Evolutionary conservation across 1,140 invertebrate species (phyloP).

Genomic region (Ceratitis capitata): DNA sequence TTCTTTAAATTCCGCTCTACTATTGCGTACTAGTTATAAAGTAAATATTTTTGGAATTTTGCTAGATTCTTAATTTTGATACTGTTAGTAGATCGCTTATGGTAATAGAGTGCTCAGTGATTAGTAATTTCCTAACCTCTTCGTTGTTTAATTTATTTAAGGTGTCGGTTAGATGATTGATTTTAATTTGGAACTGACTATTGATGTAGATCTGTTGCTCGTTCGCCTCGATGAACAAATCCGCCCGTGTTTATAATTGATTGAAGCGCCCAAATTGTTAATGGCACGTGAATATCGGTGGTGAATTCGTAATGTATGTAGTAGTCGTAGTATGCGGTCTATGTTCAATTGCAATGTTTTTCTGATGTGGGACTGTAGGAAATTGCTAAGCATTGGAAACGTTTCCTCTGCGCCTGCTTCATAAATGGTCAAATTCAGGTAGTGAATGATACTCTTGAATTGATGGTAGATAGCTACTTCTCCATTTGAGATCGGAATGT

Average conservation of each 20-base stretch:
- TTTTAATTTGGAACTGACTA: conserved; percentile 2
- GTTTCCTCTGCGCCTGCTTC: too few species aligned
- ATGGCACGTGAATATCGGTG: too few species aligned
- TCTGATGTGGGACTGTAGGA: neutral
- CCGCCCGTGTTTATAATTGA: neutral
- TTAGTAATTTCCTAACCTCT: conserved; percentile 39
- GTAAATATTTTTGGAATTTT: neutral
- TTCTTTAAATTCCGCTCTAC: too few species aligned
- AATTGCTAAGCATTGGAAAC: too few species aligned
- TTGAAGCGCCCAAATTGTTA: too few species aligned
- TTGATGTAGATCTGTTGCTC: conserved; percentile 30
- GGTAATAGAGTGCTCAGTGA: neutral
- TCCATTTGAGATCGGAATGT: neutral
- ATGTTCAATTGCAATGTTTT: conserved; percentile 40
- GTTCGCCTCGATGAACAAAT: neutral
- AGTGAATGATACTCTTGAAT: neutral
- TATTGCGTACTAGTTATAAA: neutral
- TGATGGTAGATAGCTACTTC: neutral
- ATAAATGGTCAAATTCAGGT: neutral
- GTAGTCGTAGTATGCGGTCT: conserved; percentile 32
- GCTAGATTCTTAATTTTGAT: neutral
- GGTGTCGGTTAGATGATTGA: conserved; percentile 16
- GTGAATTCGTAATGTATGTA: conserved; percentile 28
- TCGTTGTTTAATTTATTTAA: conserved; percentile 15
- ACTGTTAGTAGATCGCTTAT: conserved; percentile 34